These are phyloP conservation scores for Sphaeridia pumilis DNA, from an alignment of 2,888 invertebrate species.

Conservation along the genomic window DNA sequence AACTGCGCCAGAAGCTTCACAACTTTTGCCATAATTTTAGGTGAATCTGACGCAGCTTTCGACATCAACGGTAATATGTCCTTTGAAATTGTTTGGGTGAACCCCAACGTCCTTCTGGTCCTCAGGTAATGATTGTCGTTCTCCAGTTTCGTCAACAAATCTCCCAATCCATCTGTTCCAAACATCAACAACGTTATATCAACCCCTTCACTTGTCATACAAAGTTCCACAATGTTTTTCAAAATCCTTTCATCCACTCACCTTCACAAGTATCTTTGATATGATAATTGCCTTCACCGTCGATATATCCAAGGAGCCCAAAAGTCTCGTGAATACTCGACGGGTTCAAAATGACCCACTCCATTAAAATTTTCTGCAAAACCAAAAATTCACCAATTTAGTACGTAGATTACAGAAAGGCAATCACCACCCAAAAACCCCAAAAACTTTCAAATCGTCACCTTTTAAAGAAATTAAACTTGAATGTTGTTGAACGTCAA, in stretches of 20 bases:
- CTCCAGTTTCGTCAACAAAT: conserved; percentile 53
- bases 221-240: too few relatives aligned
- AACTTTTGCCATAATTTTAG: conserved; percentile 19
- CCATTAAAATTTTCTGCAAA: conserved; percentile 14
- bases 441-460: too few relatives aligned
- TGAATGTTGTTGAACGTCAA: too few relatives aligned
- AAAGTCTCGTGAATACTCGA: conserved; percentile 25
- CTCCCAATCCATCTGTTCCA: conserved; percentile 52
- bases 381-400: too few relatives aligned
- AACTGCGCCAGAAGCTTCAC: conserved; percentile 56
- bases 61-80: conserved; percentile 60
- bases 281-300: conserved; percentile 16
- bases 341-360: conserved; percentile 26
- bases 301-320: conserved; percentile 17
- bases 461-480: too few relatives aligned
- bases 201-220: too few relatives aligned
- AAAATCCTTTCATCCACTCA: too few relatives aligned
- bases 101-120: conserved; percentile 56
- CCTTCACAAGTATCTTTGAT: conserved; percentile 23
- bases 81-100: conserved; percentile 58
- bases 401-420: too few relatives aligned
- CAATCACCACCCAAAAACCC: too few relatives aligned
- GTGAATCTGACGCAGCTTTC: conserved; percentile 37
- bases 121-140: conserved; percentile 56
- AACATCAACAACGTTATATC: too few relatives aligned